Evolutionary conservation across 2,888 invertebrate genomes (phyloP).

Genomic region (Cosmia trapezina): DNA sequence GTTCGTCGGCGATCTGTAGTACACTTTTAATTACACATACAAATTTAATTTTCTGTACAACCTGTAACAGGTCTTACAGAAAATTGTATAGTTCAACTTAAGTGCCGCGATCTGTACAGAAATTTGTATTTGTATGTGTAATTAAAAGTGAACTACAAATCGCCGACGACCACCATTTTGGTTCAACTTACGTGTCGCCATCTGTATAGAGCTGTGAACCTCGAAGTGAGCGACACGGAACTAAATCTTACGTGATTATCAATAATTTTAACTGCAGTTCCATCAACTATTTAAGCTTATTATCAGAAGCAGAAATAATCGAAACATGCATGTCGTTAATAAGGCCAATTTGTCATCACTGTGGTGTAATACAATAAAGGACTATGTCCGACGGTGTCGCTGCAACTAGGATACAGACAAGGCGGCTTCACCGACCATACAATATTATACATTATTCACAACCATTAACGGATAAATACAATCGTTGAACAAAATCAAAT

Average conservation of each 20-base stretch:
- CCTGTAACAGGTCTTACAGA: too few relatives aligned
- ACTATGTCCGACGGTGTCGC: conserved; percentile 36
- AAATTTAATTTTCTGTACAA: too few relatives aligned
- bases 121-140: too few relatives aligned
- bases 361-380: conserved; percentile 27
- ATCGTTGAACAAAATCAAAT: conserved; percentile 42
- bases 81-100: too few relatives aligned
- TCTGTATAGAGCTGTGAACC: conserved; percentile 17
- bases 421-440: conserved; percentile 40
- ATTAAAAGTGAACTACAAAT: too few relatives aligned
- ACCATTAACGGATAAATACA: conserved; percentile 65
- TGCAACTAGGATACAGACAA: conserved; percentile 21
- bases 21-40: too few relatives aligned
- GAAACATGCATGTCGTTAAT: conserved; percentile 39
- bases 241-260: conserved; percentile 22
- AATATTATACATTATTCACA: conserved; percentile 66
- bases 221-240: conserved; percentile 52
- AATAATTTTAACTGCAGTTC: conserved; percentile 39
- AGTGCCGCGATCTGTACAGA: too few relatives aligned
- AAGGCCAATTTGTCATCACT: conserved; percentile 53
- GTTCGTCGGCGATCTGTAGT: too few relatives aligned
- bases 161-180: too few relatives aligned
- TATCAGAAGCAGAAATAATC: conserved; percentile 52
- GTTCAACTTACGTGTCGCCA: too few relatives aligned
- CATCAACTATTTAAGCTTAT: conserved; percentile 44